Conservation (phyloP, 2,113 vertebrate genomes). For the Lepus americanus region DNA sequence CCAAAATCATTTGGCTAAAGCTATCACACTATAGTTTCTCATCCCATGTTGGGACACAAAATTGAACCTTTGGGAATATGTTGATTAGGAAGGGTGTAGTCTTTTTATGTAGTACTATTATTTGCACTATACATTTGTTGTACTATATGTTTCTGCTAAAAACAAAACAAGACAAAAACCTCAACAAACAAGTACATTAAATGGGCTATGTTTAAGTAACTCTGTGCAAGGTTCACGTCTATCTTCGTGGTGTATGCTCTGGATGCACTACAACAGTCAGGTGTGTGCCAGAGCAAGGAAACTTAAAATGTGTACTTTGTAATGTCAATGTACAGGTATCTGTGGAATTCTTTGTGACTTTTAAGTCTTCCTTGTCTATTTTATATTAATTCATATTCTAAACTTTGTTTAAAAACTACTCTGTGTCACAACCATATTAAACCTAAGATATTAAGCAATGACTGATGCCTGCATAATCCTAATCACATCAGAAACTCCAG, state of each 20-base stretch:
- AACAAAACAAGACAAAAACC: neutral
- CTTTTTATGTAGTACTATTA: too few relatives aligned
- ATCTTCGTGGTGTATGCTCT: neutral
- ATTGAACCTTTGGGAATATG: neutral
- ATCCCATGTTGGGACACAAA: neutral
- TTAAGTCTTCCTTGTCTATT: neutral
- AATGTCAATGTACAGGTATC: neutral
- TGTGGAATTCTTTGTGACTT: neutral
- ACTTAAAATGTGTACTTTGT: neutral
- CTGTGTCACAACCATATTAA: neutral
- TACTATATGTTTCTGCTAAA: neutral
- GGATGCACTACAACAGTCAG: neutral
- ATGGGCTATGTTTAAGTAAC: neutral
- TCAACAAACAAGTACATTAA: neutral
- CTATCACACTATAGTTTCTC: neutral
- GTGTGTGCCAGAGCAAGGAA: neutral
- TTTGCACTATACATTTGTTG: too few relatives aligned
- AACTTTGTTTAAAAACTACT: neutral
- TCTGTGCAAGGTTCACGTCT: neutral
- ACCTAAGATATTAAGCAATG: slow-evolving; percentile 5
- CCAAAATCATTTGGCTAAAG: slow-evolving; percentile 25
- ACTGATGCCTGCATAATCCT: neutral
- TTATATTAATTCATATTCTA: neutral
- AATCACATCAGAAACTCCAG: neutral
- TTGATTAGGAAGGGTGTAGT: neutral